Conservation (phyloP, 2,113 vertebrate species). For the Brachypteracias leptosomus region DNA sequence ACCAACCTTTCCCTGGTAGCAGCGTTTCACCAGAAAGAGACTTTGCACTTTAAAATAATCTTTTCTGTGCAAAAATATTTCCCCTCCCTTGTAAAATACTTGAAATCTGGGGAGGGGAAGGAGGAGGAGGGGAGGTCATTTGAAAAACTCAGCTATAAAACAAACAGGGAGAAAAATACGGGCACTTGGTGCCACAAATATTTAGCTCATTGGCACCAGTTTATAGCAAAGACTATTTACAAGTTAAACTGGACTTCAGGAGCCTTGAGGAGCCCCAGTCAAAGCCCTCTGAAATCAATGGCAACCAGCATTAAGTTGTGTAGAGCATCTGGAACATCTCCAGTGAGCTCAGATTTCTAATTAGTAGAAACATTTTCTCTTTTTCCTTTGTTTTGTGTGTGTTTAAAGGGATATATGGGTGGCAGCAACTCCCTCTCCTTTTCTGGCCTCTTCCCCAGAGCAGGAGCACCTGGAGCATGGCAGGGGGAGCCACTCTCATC, state of each 20-base stretch:
- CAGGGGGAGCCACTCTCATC: background rate
- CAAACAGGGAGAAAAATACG: rapidly evolving
- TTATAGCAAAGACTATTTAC: background rate
- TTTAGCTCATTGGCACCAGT: background rate
- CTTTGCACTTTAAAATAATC: background rate
- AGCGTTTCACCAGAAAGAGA: background rate
- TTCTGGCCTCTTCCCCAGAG: background rate
- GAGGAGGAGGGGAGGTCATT: rapidly evolving
- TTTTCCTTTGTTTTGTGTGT: background rate
- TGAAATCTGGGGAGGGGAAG: background rate
- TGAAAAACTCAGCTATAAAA: background rate
- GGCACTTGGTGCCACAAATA: background rate
- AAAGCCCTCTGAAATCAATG: background rate
- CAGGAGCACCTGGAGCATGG: background rate
- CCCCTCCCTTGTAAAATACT: background rate
- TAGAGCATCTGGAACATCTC: background rate
- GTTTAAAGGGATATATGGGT: background rate
- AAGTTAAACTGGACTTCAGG: background rate
- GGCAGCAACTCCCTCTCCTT: background rate
- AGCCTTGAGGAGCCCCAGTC: background rate
- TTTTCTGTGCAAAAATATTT: background rate
- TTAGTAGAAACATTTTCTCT: background rate
- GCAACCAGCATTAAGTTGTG: background rate
- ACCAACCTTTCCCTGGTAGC: background rate
- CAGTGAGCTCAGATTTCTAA: background rate